phyloP scores from a whole-genome alignment of 1,140 invertebrate species.

The Maconellicoccus hirsutus region DNA sequence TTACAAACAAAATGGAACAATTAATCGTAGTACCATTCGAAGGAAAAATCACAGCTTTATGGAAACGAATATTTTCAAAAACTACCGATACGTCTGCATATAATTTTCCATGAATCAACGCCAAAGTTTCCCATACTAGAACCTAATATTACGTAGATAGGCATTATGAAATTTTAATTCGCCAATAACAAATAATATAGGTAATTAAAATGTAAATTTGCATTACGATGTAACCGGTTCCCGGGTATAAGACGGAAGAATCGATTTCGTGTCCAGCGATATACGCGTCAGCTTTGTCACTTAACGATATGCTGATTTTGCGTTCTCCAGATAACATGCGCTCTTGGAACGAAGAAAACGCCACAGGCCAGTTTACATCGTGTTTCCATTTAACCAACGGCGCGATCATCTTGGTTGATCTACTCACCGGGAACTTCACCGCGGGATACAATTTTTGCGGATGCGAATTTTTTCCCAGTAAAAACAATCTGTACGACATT shows the following conservation, averaged over 20 bases:
- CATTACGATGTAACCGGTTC: slow-evolving; percentile 80
- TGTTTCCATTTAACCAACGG: slow-evolving; percentile 61
- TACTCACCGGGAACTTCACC: slow-evolving; percentile 55
- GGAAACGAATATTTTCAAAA: slow-evolving; percentile 24
- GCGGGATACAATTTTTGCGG: slow-evolving; percentile 46
- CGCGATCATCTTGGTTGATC: slow-evolving; percentile 57
- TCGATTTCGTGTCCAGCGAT: slow-evolving; percentile 82
- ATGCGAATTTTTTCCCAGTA: slow-evolving; percentile 57
- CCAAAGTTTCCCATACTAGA: slow-evolving; percentile 23
- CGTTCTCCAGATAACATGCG: slow-evolving; percentile 18
- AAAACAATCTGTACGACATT: slow-evolving; percentile 48
- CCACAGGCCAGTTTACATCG: slow-evolving; percentile 35
- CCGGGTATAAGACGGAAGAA: slow-evolving; percentile 87
- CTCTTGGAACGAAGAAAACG: slow-evolving; percentile 33
- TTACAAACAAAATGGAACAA: too few relatives aligned
- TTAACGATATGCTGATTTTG: slow-evolving; percentile 63
- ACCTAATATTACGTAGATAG: neutral
- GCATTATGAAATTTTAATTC: neutral
- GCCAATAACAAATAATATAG: neutral
- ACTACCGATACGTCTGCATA: slow-evolving; percentile 8
- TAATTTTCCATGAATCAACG: slow-evolving; percentile 1
- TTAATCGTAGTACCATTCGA: slow-evolving; percentile 46
- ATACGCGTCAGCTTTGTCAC: slow-evolving; percentile 60
- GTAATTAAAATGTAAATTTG: neutral
- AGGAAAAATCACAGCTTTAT: slow-evolving; percentile 56